Percentiles rank a stretch among this genome's conserved stretches.
phyloP scores from a whole-genome alignment of 2,113 vertebrate genomes.

The Tachycineta bicolor region DNA sequence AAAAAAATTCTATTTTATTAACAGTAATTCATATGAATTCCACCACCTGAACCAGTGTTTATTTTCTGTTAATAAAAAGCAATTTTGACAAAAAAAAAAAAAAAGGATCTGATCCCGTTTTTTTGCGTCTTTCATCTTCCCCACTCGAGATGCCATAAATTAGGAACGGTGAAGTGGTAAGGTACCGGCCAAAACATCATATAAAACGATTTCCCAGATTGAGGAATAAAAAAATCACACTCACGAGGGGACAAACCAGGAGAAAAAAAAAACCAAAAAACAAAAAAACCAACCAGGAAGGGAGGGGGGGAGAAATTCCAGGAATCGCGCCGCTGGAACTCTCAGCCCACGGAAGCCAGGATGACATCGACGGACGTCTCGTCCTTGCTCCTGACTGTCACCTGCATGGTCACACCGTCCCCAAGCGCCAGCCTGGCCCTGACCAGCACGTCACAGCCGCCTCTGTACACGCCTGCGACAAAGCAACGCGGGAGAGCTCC shows the following conservation, averaged over 20 bases:
- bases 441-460: constrained; percentile 86
- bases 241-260: background rate
- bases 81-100: constrained; percentile 70
- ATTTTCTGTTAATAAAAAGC: constrained; percentile 87
- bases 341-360: constrained; percentile 92
- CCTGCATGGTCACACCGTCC: constrained; percentile 97
- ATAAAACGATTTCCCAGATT: constrained; percentile 18
- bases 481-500: background rate
- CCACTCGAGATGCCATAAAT: constrained; percentile 10
- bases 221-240: constrained; percentile 12
- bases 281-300: too few relatives aligned
- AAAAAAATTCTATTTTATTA: constrained; percentile 64
- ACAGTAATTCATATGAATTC: constrained; percentile 49
- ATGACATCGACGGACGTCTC: constrained; percentile 89
- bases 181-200: constrained; percentile 8
- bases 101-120: constrained; percentile 10
- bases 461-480: constrained; percentile 88
- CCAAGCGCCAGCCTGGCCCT: constrained; percentile 90
- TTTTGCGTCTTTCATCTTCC: background rate
- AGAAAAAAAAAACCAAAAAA: too few relatives aligned
- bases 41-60: constrained; percentile 64
- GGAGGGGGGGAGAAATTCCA: background rate
- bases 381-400: constrained; percentile 90
- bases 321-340: accelerated
- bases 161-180: background rate